Evolutionary conservation across 2,113 vertebrate species (phyloP).

Genomic region (Chionodraco myersi): DNA sequence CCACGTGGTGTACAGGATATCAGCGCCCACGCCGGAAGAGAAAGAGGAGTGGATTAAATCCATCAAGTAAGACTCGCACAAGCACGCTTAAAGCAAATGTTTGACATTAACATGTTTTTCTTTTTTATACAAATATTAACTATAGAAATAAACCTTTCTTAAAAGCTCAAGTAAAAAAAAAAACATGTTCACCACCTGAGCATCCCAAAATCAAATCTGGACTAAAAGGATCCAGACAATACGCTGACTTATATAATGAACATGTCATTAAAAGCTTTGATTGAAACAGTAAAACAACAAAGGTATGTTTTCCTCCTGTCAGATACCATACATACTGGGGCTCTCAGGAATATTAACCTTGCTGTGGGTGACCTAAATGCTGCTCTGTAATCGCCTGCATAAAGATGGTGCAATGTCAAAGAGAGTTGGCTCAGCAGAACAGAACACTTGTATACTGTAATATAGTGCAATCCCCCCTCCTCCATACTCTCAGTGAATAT

Average conservation of each 20-base stretch:
- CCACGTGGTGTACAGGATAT: conserved; percentile 98
- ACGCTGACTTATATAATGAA: not conserved
- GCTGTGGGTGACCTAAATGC: conserved; percentile 55
- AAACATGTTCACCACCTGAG: no score
- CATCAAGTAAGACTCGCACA: conserved; percentile 89
- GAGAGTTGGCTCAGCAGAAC: conserved; percentile 71
- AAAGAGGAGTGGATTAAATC: conserved; percentile 99
- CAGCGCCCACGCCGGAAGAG: conserved; percentile 95
- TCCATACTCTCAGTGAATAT: conserved; percentile 46
- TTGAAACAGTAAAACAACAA: conserved; percentile 8
- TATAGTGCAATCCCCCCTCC: conserved; percentile 29
- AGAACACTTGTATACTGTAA: conserved; percentile 50
- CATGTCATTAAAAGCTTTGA: not conserved
- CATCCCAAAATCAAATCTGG: not conserved
- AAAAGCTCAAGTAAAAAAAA: no score
- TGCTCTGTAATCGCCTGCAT: conserved; percentile 44
- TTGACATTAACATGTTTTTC: not conserved
- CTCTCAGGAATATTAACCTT: conserved; percentile 27
- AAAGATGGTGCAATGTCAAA: conserved; percentile 71
- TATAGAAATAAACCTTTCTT: not conserved
- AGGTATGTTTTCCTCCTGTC: not conserved
- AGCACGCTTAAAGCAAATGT: not conserved
- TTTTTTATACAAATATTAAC: not conserved
- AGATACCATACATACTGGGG: not conserved
- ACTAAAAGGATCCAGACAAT: not conserved